Conservation (phyloP, 2,113 vertebrate genomes). For the Trichomycterus rosablanca region DNA sequence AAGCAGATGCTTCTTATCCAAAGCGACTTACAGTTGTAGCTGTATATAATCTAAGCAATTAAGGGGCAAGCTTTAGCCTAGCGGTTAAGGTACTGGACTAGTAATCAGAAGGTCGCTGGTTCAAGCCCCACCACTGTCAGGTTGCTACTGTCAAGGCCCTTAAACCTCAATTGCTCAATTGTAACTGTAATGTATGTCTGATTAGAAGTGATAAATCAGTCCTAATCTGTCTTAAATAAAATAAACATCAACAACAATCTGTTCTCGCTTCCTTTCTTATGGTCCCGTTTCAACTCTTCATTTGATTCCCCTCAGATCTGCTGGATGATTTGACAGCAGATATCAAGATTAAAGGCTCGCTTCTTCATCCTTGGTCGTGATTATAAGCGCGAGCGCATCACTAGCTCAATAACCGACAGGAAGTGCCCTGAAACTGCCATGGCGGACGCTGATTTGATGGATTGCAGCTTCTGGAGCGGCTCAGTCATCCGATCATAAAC, state of each 20-base stretch:
- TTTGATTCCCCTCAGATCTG: neutral
- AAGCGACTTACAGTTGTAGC: too few species aligned
- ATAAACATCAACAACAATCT: neutral
- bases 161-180: too few species aligned
- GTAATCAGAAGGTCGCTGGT: too few species aligned
- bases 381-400: constrained; percentile 18
- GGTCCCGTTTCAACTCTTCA: neutral
- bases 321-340: constrained; percentile 28
- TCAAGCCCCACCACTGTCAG: too few species aligned
- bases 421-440: constrained; percentile 29
- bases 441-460: constrained; percentile 30
- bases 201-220: too few species aligned
- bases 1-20: too few species aligned
- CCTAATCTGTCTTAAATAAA: too few species aligned
- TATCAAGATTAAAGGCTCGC: constrained; percentile 27
- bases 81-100: too few species aligned
- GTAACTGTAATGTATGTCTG: too few species aligned
- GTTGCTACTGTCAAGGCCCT: too few species aligned
- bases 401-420: constrained; percentile 26
- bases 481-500: constrained; percentile 33
- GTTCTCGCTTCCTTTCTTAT: neutral
- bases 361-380: constrained; percentile 2
- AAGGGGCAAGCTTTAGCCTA: too few species aligned
- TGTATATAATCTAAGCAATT: too few species aligned
- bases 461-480: constrained; percentile 35